A percentile compares a stretch with the other conserved stretches of the same genome.
phyloP scores from a whole-genome alignment of 2,797 vertebrate species.

The Mus spretus region DNA sequence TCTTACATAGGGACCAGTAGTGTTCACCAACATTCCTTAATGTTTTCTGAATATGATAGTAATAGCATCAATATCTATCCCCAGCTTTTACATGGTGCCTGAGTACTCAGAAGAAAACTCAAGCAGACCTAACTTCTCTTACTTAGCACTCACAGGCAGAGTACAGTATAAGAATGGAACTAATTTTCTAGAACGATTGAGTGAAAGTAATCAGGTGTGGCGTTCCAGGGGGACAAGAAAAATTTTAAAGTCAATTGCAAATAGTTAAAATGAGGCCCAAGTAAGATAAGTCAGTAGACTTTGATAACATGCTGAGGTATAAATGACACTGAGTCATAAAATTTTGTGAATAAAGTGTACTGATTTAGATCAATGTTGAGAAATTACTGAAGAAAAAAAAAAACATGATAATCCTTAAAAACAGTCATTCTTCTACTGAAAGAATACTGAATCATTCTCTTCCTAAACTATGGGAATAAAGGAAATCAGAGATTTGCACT shows the following conservation, averaged over 20 bases:
- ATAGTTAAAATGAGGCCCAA: slow-evolving; percentile 79
- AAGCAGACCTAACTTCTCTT: slow-evolving; percentile 68
- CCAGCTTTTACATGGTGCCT: slow-evolving; percentile 33
- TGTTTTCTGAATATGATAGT: background rate
- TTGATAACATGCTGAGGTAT: slow-evolving; percentile 75
- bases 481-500: slow-evolving; percentile 29
- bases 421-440: slow-evolving; percentile 47
- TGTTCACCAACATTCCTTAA: slow-evolving; percentile 29
- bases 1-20: background rate
- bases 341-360: slow-evolving; percentile 78
- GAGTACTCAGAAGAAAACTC: slow-evolving; percentile 53
- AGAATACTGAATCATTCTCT: slow-evolving; percentile 15
- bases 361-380: slow-evolving; percentile 81
- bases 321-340: slow-evolving; percentile 65
- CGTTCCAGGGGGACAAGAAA: slow-evolving; percentile 76
- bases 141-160: slow-evolving; percentile 72
- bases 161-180: slow-evolving; percentile 73
- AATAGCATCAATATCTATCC: background rate
- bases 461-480: background rate
- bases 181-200: slow-evolving; percentile 79
- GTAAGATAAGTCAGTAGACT: slow-evolving; percentile 79
- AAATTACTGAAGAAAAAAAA: slow-evolving; percentile 55
- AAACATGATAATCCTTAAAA: slow-evolving; percentile 72
- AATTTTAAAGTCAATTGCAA: slow-evolving; percentile 81
- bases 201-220: slow-evolving; percentile 76